Evolutionary conservation across 2,113 vertebrate genomes (phyloP).

Genomic region (Pomatostomus ruficeps): DNA sequence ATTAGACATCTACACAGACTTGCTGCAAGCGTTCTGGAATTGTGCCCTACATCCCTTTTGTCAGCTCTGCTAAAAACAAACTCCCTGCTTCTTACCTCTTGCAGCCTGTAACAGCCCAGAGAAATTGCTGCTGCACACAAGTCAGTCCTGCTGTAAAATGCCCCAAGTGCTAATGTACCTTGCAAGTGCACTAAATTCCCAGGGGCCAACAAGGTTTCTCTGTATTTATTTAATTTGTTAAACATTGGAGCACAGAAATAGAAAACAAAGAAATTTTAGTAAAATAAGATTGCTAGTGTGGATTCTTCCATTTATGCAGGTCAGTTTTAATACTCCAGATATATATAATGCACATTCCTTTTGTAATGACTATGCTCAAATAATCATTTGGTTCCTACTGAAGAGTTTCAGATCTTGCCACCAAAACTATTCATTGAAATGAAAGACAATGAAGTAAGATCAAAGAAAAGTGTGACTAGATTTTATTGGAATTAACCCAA

Average conservation of each 20-base stretch:
- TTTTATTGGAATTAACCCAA: background rate
- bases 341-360: background rate
- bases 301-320: background rate
- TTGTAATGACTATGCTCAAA: background rate
- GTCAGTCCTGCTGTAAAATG: background rate
- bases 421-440: background rate
- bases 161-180: background rate
- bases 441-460: background rate
- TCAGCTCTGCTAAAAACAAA: background rate
- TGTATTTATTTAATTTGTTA: background rate
- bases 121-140: background rate
- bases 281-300: background rate
- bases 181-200: background rate
- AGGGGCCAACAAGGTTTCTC: background rate
- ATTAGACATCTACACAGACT: background rate
- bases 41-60: background rate
- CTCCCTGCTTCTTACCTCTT: background rate
- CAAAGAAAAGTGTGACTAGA: background rate
- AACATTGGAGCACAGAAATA: background rate
- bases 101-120: background rate
- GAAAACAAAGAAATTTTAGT: background rate
- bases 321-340: background rate
- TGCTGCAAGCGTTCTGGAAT: background rate
- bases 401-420: background rate
- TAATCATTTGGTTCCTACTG: background rate